phyloP scores from a whole-genome alignment of 2,888 invertebrate species.

The Matsumyia berberina region DNA sequence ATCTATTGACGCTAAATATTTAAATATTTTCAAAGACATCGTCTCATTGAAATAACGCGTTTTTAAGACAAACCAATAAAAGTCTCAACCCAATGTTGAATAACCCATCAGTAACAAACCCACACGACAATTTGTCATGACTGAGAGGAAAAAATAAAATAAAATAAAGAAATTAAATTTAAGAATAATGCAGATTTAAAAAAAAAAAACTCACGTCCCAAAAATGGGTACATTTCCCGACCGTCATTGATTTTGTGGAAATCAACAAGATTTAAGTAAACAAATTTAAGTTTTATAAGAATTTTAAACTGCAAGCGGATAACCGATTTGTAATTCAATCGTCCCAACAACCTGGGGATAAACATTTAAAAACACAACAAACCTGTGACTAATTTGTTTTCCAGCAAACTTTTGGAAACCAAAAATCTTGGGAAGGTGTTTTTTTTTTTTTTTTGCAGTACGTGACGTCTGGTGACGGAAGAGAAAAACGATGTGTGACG shows the following conservation, averaged over 20 bases:
- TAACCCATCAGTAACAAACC: neutral
- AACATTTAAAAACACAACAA: neutral
- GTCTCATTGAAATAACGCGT: neutral
- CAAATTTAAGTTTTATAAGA: neutral
- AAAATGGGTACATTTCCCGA: neutral
- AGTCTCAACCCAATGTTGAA: neutral
- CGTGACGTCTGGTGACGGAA: neutral
- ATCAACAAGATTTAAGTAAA: neutral
- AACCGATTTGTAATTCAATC: conserved; percentile 32
- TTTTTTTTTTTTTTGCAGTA: no score
- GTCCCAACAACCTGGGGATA: conserved; percentile 1
- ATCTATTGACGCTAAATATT: neutral
- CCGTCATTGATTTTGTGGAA: neutral
- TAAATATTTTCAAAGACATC: neutral
- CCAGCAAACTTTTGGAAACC: neutral
- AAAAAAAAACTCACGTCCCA: neutral
- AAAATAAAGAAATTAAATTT: neutral
- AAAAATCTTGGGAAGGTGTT: neutral
- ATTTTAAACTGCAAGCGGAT: neutral
- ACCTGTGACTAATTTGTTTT: conserved; percentile 11
- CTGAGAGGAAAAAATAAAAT: no score
- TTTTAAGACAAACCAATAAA: neutral
- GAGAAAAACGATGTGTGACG: neutral
- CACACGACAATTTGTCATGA: neutral
- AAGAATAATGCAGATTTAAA: neutral